Base-by-base conservation (phyloP, 2,888 invertebrate genomes). In the Lepetodrilus schrolli region DNA sequence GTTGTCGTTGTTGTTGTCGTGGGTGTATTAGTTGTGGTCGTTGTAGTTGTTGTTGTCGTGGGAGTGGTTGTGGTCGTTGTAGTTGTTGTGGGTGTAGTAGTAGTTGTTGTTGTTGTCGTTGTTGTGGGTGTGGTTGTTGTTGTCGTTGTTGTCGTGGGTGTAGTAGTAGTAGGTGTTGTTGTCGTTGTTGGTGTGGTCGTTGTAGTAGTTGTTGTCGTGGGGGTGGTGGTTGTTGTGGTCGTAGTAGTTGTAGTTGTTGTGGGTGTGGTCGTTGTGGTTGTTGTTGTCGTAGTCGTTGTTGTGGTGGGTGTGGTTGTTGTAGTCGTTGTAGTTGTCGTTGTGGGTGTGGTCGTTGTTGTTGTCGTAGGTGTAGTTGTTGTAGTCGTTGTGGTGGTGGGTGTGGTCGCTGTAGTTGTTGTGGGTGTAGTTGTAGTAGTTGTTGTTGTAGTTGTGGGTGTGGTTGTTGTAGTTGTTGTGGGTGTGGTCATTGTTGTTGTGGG, bases 121-220 rank as follows among this genome's bases (percentile, higher is more conserved):
- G 69, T 51, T 37, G 73, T 73, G 49, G 69, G 68, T 34, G 58
- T 26, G n/a, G 43, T 47, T 37, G 69, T 73, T 30, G 69, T 69
- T 20, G 69, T 69, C 37, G 69, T 69, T 30, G 50, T 73, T 23
- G 49, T 34, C n/a, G 73, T 73, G 23, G 49, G 66, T 8, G 66
- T 38, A 17, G 38, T 66, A 23, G 49, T 68, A 36, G 73, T 68
- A 1, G 58, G 38, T 1, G 47, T 72, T 21, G 72, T 65, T 23
- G 72, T 17, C 8, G 72, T 47, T n/a, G 47, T 43, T n/a, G 30
- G 48, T 5, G 70, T 23, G 7, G 51, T 51, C 4, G 51, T 4
- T 8, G 51, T 21, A 8, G 69, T 69, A 10, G 47, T 51, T 23
- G 70, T 37, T 43, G 70, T n/a, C 8, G 69, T 30, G 17, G 69